These are phyloP conservation scores for Nannoperca obscura DNA, from an alignment of 2,797 vertebrate genomes.

Conservation along the genomic window DNA sequence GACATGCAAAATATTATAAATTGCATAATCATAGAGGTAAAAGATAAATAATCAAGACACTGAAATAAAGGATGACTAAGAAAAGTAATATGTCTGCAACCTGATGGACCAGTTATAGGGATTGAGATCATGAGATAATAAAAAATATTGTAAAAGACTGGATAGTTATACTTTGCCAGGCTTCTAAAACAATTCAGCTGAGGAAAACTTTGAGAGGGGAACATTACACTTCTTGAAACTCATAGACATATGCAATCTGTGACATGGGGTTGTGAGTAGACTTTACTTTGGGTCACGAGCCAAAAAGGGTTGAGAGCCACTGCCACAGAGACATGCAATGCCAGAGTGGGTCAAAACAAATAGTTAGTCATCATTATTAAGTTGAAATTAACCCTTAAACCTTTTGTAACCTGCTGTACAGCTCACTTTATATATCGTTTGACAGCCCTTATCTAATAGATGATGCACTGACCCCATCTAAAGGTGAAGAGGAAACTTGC, in stretches of 20 bases:
- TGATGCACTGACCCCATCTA: constrained; percentile 70
- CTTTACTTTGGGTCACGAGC: neutral
- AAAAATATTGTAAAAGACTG: neutral
- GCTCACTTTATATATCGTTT: neutral
- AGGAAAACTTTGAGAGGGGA: neutral
- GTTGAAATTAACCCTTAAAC: neutral
- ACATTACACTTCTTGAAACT: neutral
- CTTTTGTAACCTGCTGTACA: neutral
- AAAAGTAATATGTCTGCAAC: neutral
- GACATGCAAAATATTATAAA: neutral
- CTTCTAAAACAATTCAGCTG: neutral
- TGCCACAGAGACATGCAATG: neutral
- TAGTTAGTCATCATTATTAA: neutral
- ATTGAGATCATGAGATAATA: too few species aligned
- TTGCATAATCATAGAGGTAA: neutral
- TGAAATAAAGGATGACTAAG: neutral
- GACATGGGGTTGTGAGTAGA: neutral
- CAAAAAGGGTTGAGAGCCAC: neutral
- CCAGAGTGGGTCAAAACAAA: neutral
- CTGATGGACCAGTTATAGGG: neutral
- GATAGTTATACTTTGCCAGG: neutral
- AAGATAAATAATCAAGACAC: neutral
- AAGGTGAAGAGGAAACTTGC: constrained; percentile 52
- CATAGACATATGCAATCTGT: neutral
- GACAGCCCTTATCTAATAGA: neutral